These are phyloP conservation scores for Aethina tumida DNA, from an alignment of 1,140 invertebrate species.

Conservation along the genomic window DNA sequence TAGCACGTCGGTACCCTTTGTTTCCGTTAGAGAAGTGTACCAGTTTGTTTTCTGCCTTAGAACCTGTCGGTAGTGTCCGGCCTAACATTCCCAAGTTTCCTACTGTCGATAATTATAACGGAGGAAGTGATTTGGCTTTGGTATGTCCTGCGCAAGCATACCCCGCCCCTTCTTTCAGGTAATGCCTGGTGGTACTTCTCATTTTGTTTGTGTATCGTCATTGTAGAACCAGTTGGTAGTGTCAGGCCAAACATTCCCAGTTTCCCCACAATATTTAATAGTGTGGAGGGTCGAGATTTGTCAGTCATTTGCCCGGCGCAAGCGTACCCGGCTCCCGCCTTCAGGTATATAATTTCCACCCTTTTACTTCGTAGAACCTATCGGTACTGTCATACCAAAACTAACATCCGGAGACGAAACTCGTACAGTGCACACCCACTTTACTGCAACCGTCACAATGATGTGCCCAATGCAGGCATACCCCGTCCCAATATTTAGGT, in stretches of 20 bases:
- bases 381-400: constrained; percentile 64
- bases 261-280: constrained; percentile 55
- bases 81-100: constrained; percentile 58
- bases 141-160: constrained; percentile 51
- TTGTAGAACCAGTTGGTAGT: constrained; percentile 48
- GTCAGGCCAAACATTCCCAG: constrained; percentile 54
- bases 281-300: constrained; percentile 34
- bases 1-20: constrained; percentile 7
- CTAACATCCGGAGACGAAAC: constrained; percentile 59
- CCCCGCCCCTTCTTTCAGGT: constrained; percentile 53
- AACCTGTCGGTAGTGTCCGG: constrained; percentile 50
- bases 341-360: too few relatives aligned
- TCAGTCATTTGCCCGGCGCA: constrained; percentile 51
- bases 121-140: constrained; percentile 38
- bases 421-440: constrained; percentile 46
- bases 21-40: constrained; percentile 4
- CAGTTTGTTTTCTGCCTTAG: constrained; percentile 33
- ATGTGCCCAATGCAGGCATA: constrained; percentile 54
- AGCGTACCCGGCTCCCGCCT: constrained; percentile 53
- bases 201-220: constrained; percentile 1
- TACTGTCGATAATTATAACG: constrained; percentile 50
- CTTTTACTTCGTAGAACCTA: constrained; percentile 54
- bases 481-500: constrained; percentile 48
- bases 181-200: constrained; percentile 28
- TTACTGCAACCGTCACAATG: constrained; percentile 44